A percentile compares a stretch with the other conserved stretches of the same genome.
These are phyloP conservation scores for Drosophila mulleri DNA, from an alignment of 2,888 invertebrate genomes.

Conservation along the genomic window DNA sequence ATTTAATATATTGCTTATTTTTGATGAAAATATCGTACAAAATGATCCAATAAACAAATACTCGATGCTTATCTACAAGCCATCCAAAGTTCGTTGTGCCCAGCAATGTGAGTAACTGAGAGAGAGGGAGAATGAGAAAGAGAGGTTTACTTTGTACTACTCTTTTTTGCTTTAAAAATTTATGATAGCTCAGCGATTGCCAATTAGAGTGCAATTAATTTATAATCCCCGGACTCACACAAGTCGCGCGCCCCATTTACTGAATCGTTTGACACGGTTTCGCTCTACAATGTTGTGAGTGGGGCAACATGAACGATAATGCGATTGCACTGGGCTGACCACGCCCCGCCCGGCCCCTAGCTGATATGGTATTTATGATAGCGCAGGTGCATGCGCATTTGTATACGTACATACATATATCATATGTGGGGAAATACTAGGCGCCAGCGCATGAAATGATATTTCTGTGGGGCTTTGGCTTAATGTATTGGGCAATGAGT, in stretches of 20 bases:
- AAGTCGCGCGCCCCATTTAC: slow-evolving; percentile 51
- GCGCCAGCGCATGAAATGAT: slow-evolving; percentile 39
- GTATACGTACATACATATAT: background rate
- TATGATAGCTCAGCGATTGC: slow-evolving; percentile 67
- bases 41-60: background rate
- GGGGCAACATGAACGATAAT: slow-evolving; percentile 46
- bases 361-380: slow-evolving; percentile 65
- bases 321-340: slow-evolving; percentile 41
- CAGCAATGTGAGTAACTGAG: background rate
- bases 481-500: slow-evolving; percentile 37
- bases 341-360: slow-evolving; percentile 14
- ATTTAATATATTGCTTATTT: background rate
- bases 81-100: slow-evolving; percentile 23
- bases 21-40: background rate
- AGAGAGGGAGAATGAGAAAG: background rate
- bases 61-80: slow-evolving; percentile 12
- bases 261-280: slow-evolving; percentile 64
- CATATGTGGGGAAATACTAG: slow-evolving; percentile 35
- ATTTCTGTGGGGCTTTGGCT: slow-evolving; percentile 1
- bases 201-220: slow-evolving; percentile 79
- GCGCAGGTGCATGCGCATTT: slow-evolving; percentile 7
- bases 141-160: slow-evolving; percentile 10
- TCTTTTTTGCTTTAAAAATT: slow-evolving; percentile 49
- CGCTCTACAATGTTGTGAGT: slow-evolving; percentile 40
- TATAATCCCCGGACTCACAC: slow-evolving; percentile 67